These are phyloP conservation scores for Pollenia amentaria DNA, from an alignment of 2,888 invertebrate genomes.

Conservation along the genomic window DNA sequence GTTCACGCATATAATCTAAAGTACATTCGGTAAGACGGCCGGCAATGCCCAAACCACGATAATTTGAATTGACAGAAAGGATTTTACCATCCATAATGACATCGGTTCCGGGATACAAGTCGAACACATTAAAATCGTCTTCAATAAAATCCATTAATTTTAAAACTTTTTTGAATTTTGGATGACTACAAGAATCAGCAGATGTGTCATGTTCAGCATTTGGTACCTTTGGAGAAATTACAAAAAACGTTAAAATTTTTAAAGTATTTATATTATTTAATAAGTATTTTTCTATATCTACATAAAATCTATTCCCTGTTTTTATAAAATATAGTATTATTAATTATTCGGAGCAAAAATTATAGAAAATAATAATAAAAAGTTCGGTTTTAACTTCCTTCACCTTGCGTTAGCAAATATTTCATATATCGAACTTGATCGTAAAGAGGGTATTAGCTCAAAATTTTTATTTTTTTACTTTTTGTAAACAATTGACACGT, in stretches of 20 bases:
- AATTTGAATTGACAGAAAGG: conserved; percentile 83
- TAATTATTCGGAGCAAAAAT: no score
- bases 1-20: conserved; percentile 82
- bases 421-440: no score
- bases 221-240: conserved; percentile 63
- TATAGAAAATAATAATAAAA: no score
- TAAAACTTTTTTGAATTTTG: conserved; percentile 86
- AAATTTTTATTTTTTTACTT: no score
- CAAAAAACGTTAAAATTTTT: not conserved
- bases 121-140: conserved; percentile 84
- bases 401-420: no score
- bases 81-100: conserved; percentile 84
- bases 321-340: no score
- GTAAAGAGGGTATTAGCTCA: no score
- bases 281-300: no score
- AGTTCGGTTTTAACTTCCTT: no score
- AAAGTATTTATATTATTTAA: no score
- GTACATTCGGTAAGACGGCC: conserved; percentile 82
- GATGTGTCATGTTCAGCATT: conserved; percentile 75
- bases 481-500: no score
- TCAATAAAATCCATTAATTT: conserved; percentile 85
- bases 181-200: conserved; percentile 84
- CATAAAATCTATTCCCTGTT: no score
- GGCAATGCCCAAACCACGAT: conserved; percentile 84
- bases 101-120: conserved; percentile 84